Conservation (phyloP, 2,888 invertebrate genomes). For the Hirtodrosophila trivittata region DNA sequence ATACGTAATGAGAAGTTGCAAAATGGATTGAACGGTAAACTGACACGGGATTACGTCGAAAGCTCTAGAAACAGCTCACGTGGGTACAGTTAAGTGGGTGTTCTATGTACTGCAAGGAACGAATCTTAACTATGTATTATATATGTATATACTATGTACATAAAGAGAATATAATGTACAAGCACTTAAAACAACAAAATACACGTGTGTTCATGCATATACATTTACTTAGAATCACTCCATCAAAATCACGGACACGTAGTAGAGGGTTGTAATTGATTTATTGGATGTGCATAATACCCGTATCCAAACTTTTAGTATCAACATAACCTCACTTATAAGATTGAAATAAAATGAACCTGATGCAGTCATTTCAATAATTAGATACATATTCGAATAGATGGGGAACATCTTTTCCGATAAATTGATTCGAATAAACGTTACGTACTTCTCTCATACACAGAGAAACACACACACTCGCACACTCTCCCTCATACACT, state of each 20-base stretch:
- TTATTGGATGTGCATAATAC: not conserved
- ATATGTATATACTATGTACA: too few relatives aligned
- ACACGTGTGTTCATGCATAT: too few relatives aligned
- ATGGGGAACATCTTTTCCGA: slow-evolving; percentile 1
- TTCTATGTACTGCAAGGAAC: not conserved
- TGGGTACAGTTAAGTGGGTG: slow-evolving; percentile 23
- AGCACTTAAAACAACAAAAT: too few relatives aligned
- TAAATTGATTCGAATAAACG: slow-evolving; percentile 37
- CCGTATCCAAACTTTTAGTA: not conserved
- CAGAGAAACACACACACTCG: too few relatives aligned
- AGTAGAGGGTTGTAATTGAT: not conserved
- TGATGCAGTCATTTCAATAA: slow-evolving; percentile 15
- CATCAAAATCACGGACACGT: too few relatives aligned
- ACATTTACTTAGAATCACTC: too few relatives aligned
- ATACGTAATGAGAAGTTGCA: slow-evolving; percentile 51
- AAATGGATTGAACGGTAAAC: slow-evolving; percentile 63
- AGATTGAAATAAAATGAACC: slow-evolving; percentile 1
- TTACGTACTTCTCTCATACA: slow-evolving; percentile 5
- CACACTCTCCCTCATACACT: not conserved
- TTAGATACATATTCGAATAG: slow-evolving; percentile 11
- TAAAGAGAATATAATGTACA: too few relatives aligned
- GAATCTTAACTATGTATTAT: not conserved
- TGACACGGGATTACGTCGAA: slow-evolving; percentile 53
- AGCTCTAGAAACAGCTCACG: slow-evolving; percentile 17
- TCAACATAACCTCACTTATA: not conserved